Evolutionary conservation across 2,797 vertebrate genomes (phyloP).

Genomic region (Paramormyrops hopkinsi): DNA sequence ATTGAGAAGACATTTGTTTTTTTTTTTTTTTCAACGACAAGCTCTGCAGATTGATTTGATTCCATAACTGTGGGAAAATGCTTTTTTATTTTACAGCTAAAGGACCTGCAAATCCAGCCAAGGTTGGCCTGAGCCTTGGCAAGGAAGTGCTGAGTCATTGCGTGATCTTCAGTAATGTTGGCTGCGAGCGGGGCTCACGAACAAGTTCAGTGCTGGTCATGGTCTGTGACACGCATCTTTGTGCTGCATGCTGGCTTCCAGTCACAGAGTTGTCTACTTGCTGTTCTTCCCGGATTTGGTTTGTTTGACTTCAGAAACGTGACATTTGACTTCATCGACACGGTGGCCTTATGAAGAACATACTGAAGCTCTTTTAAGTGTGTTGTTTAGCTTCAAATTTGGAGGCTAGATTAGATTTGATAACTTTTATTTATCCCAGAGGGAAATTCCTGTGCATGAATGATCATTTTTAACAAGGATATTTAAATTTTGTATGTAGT

Average conservation of each 20-base stretch:
- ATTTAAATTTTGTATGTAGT: not conserved
- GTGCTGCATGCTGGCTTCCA: not conserved
- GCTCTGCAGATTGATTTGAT: not conserved
- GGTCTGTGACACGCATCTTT: not conserved
- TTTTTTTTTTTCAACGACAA: not conserved
- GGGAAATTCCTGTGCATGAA: not conserved
- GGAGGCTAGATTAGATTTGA: not conserved
- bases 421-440: not conserved
- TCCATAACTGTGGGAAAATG: not conserved
- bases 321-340: not conserved
- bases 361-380: not conserved
- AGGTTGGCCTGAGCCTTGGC: slow-evolving; percentile 4
- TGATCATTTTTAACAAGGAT: not conserved
- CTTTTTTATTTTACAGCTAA: not conserved
- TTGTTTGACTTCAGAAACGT: not conserved
- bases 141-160: slow-evolving; percentile 11
- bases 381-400: not conserved
- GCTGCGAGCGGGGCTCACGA: not conserved
- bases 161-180: not conserved
- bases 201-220: not conserved
- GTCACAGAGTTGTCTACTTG: not conserved
- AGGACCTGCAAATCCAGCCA: not conserved
- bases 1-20: not conserved
- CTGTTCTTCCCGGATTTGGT: not conserved
- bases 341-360: not conserved